Evolutionary conservation across 1,140 invertebrate species (phyloP), one percentile per base, ranked within the genome.

Genomic region (Cyphomyrmex costatus): DNA sequence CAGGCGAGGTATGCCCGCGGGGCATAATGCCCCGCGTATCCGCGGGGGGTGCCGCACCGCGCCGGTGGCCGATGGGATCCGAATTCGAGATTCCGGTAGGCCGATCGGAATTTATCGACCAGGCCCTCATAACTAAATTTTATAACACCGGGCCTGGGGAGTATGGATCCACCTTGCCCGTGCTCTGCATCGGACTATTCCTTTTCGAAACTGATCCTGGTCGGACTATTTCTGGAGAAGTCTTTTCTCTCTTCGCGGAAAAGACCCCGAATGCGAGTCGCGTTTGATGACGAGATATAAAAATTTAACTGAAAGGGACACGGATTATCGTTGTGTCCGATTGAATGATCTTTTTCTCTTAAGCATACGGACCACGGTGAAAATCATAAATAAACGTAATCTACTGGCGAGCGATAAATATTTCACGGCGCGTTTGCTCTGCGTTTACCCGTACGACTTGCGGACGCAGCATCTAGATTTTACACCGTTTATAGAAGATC

Each of bases 61-160:
- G 36, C 63, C 88, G 58, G 61, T 80, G 87, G 60, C 56, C 73
- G 60, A 8, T 24, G 42, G 65, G 58, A 74, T 51, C 46, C 70
- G 33, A 65, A 68, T 42, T 82, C n/a, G 49, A 58, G 70, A 89
- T 85, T 89, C 65, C 89, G 30, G 84, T 88, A 87, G 83, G 86
- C 65, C 84, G 77, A 87, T 86, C 73, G 73, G 73, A 90, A 88
- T 89, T 90, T 89, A 85, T 89, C 87, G 85, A 53, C 46, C 51
- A 5, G 46, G 53, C 24, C 27, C 36, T 73, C 84, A 51, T 89
- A 86, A 86, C 74, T 14, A 60, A 82, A 36, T 82, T 86, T 89
- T 89, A 83, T 86, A 82, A 86, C 66, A 85, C 53, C 53, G 53
- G 27, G 19, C 27, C 12, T 30, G 14, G 6, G 30, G 21, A 14